A percentile compares a stretch with the other conserved stretches of the same genome.
Evolutionary conservation across 2,797 vertebrate species (phyloP).

Genomic region (Cossypha niveicapilla): DNA sequence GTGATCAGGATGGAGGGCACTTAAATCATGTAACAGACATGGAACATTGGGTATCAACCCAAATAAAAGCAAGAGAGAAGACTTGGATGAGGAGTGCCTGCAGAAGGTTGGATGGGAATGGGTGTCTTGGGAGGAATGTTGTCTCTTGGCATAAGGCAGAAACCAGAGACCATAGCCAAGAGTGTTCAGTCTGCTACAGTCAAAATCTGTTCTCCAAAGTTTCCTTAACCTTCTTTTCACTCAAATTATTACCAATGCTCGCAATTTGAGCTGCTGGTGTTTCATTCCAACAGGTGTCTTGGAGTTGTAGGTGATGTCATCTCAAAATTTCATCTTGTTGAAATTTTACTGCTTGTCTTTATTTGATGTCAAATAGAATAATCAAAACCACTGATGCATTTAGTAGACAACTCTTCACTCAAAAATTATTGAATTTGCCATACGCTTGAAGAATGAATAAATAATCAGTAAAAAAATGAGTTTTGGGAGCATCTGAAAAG

Average conservation of each 20-base stretch:
- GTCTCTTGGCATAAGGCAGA: background rate
- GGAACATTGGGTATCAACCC: background rate
- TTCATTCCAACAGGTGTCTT: background rate
- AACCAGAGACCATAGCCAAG: conserved; percentile 6
- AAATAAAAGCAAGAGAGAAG: conserved; percentile 1
- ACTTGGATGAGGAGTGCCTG: background rate
- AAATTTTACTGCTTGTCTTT: background rate
- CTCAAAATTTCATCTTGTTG: background rate
- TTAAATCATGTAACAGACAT: background rate
- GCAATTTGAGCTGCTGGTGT: background rate
- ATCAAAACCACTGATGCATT: background rate
- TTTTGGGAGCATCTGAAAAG: conserved; percentile 43
- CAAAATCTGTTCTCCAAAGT: conserved; percentile 29
- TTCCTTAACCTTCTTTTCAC: background rate
- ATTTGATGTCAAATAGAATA: background rate
- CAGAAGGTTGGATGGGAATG: conserved; percentile 23
- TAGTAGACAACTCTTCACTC: background rate
- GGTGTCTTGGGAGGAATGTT: background rate
- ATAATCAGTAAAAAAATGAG: conserved; percentile 41
- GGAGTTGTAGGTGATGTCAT: background rate
- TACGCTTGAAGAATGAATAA: conserved; percentile 24
- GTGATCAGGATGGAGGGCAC: background rate
- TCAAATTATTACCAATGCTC: background rate
- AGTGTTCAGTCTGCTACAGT: conserved; percentile 14
- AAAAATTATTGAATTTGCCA: background rate